Evolutionary conservation across 2,797 vertebrate species (phyloP).

Genomic region (Anisognathus igniventris): DNA sequence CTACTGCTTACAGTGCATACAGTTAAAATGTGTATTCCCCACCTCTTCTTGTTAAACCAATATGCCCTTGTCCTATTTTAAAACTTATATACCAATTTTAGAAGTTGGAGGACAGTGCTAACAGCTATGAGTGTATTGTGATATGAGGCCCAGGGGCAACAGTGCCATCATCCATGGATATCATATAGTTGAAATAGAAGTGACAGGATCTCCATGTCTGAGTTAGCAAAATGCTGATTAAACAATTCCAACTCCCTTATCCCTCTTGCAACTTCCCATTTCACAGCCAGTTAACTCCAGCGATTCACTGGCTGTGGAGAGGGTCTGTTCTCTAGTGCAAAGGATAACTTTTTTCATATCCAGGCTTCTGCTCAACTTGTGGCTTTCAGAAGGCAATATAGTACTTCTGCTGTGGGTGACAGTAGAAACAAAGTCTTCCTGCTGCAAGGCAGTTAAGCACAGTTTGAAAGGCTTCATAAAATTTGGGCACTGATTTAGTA

Average conservation of each 20-base stretch:
- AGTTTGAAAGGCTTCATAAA: constrained; percentile 6
- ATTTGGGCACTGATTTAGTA: not conserved
- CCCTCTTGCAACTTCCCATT: constrained; percentile 9
- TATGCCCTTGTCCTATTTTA: not conserved
- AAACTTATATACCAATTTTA: not conserved
- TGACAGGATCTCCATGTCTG: not conserved
- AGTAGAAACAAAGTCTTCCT: not conserved
- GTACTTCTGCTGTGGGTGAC: not conserved
- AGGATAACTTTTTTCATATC: not conserved
- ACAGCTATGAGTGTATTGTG: not conserved
- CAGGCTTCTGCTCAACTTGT: not conserved
- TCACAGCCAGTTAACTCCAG: constrained; percentile 36
- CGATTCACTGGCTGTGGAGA: not conserved
- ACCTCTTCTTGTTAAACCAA: not conserved
- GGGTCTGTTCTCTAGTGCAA: not conserved
- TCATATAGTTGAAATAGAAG: not conserved
- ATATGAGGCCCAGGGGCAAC: not conserved
- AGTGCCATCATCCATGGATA: not conserved
- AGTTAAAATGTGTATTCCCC: not conserved
- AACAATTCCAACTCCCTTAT: not conserved
- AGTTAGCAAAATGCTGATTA: constrained; percentile 20
- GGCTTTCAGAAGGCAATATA: not conserved
- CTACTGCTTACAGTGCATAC: not conserved
- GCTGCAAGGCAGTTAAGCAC: not conserved
- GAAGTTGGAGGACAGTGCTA: not conserved